Evolutionary conservation across 1,140 invertebrate genomes (phyloP).

Genomic region (Lucilia cuprina): DNA sequence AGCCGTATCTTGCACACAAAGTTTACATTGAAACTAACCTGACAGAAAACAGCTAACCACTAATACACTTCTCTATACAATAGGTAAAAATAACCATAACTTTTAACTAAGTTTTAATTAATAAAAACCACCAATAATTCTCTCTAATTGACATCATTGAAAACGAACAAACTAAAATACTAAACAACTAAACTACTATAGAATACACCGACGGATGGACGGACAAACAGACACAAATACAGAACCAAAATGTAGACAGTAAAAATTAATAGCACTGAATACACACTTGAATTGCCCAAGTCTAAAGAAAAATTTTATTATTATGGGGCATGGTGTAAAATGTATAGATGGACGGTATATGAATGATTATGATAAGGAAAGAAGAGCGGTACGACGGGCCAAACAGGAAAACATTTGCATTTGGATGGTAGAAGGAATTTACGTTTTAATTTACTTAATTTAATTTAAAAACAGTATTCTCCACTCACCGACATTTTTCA

Average conservation of each 20-base stretch:
- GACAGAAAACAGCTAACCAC: too few species aligned
- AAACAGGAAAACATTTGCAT: neutral
- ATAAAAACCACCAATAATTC: too few species aligned
- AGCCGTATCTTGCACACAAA: too few species aligned
- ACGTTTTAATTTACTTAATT: neutral
- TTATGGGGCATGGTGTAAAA: neutral
- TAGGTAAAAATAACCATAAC: too few species aligned
- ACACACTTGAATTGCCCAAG: slow-evolving; percentile 29
- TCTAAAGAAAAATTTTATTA: neutral
- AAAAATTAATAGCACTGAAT: slow-evolving; percentile 26
- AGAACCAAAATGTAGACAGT: slow-evolving; percentile 5
- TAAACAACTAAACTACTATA: slow-evolving; percentile 16
- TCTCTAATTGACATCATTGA: neutral
- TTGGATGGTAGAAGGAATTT: neutral
- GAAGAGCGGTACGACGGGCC: neutral
- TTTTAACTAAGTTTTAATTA: too few species aligned
- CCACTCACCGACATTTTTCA: slow-evolving; percentile 59
- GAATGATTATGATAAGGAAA: slow-evolving; percentile 8
- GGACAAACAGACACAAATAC: neutral
- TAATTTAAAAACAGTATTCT: neutral
- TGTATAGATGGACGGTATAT: neutral
- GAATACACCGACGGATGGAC: neutral
- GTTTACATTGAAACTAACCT: too few species aligned
- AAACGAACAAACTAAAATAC: neutral
- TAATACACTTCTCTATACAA: too few species aligned